Evolutionary conservation across 2,797 vertebrate species (phyloP), one percentile per base, ranked within the genome.

Genomic region (Botia kubotai): DNA sequence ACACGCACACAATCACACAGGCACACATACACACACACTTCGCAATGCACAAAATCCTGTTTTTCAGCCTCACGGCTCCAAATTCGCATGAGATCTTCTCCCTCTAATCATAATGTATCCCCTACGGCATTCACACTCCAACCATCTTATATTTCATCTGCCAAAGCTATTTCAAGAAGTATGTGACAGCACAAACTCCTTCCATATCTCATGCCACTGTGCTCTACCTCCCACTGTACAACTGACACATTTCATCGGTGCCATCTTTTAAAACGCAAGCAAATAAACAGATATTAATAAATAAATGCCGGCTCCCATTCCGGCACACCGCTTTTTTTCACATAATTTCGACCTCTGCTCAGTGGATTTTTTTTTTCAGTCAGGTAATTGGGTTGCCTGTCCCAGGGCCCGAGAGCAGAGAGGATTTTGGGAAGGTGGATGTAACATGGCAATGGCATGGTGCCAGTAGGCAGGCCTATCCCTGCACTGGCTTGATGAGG

Each of bases 401-500:
- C 88, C 88, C 82, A 83, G 65, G 86, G 87, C 88, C 89, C 85
- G 72, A 85, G 87, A 83, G 87, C 82, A 33, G 39, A 55, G 29
- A 74, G 74, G 48, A 58, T 70, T 77, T 68, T 55, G 71, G 65
- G 82, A 90, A 79, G 82, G 43, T 23, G 72, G 71, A 60, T 68
- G 33, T 26, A 48, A 53, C 53, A 84, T 85, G 88, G 90, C 87
- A 91, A 91, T 83, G 84, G 90, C 90, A 88, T 87, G 89, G 75
- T 73, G 83, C 89, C 89, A 92, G 91, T 87, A 92, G 91, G 91
- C 90, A 88, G 89, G 87, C 86, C 88, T 91, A 52, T 91, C 88
- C 89, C 82, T 86, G 88, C 88, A 88, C 74, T 84, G 86, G 86
- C 88, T 89, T 93, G 93, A 94, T 94, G 93, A 93, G 90, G 91